Percentiles rank a stretch among this genome's conserved stretches.
Conservation (phyloP, 2,797 vertebrate species). For the Choloepus didactylus region DNA sequence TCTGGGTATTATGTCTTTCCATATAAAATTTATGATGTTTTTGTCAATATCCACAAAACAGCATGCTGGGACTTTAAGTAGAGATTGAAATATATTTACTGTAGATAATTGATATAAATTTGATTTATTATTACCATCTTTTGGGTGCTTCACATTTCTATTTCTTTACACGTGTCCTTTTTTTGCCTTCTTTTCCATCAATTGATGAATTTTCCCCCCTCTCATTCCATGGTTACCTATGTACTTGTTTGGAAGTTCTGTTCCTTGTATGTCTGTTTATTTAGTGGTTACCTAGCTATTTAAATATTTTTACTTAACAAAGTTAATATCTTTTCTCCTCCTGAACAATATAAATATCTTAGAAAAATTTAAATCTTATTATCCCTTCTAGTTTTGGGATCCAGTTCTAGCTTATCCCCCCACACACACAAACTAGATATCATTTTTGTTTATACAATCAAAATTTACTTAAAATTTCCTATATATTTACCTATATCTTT, state of each 20-base stretch:
- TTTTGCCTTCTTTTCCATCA: neutral
- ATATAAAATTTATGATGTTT: too few species aligned
- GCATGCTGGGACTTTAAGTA: neutral
- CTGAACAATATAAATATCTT: neutral
- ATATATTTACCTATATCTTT: slow-evolving; percentile 7
- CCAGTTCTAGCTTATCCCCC: neutral
- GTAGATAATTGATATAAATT: neutral
- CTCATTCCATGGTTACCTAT: neutral
- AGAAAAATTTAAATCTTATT: slow-evolving; percentile 1
- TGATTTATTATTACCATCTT: neutral
- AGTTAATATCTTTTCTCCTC: neutral
- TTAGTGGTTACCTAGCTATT: neutral
- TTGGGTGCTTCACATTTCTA: neutral
- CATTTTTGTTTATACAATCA: neutral
- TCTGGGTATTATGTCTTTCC: too few species aligned
- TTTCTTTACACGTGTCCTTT: neutral
- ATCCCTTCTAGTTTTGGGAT: neutral
- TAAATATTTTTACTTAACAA: slow-evolving; percentile 24
- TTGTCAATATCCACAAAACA: too few species aligned
- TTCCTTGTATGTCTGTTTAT: neutral
- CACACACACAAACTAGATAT: neutral
- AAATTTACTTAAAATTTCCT: neutral
- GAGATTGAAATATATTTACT: neutral
- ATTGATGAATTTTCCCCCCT: neutral
- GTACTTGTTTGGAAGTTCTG: slow-evolving; percentile 21